Percentiles rank a stretch among this genome's conserved stretches.
Evolutionary conservation across 2,888 invertebrate genomes (phyloP).

Genomic region (Elmis aenea): DNA sequence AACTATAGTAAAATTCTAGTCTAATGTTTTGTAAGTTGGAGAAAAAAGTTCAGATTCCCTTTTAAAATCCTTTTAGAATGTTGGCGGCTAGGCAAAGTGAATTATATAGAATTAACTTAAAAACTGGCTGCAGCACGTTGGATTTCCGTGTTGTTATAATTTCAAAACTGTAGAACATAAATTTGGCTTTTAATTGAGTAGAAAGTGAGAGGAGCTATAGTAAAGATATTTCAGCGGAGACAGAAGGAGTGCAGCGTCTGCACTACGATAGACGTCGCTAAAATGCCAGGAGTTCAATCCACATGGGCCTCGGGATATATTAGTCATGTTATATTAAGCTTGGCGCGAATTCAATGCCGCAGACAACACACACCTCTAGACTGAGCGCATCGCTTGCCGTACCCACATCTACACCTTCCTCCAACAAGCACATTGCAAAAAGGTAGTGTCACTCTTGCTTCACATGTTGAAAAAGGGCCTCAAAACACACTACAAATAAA

Average conservation of each 20-base stretch:
- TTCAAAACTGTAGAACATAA: too few species aligned
- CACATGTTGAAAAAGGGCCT: too few species aligned
- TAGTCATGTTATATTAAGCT: constrained; percentile 46
- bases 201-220: constrained; percentile 11
- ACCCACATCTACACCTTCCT: neutral
- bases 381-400: neutral
- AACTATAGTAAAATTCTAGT: too few species aligned
- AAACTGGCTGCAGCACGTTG: too few species aligned
- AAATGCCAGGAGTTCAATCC: constrained; percentile 37
- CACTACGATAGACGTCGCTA: constrained; percentile 19
- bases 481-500: too few species aligned
- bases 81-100: too few species aligned
- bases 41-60: too few species aligned
- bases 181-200: too few species aligned
- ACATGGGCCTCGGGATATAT: constrained; percentile 45
- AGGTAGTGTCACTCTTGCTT: neutral
- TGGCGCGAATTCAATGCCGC: constrained; percentile 46
- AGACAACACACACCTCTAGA: constrained; percentile 15
- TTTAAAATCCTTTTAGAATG: too few species aligned
- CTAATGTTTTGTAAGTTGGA: too few species aligned
- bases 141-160: too few species aligned
- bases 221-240: constrained; percentile 12
- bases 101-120: too few species aligned
- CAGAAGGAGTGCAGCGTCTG: constrained; percentile 10
- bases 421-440: neutral